Conservation (phyloP, 2,888 invertebrate species). For the Heliconius hortense region DNA sequence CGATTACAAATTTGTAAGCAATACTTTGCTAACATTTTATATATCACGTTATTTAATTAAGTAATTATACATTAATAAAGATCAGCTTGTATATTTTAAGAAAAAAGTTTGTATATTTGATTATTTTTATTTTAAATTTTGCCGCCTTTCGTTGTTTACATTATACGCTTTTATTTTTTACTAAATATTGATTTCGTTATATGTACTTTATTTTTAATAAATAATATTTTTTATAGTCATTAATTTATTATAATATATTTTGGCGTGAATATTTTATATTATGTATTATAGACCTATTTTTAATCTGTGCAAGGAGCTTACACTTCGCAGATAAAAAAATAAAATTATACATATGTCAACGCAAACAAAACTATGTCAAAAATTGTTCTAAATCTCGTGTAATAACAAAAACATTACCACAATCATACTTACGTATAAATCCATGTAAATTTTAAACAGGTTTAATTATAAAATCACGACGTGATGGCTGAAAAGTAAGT, state of each 20-base stretch:
- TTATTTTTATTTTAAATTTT: not conserved
- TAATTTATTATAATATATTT: not conserved
- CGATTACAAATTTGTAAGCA: not conserved
- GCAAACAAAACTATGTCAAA: conserved; percentile 80
- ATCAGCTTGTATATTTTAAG: not conserved
- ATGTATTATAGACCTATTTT: not conserved
- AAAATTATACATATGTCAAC: conserved; percentile 66
- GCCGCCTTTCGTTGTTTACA: not conserved
- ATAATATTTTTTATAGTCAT: too few species aligned
- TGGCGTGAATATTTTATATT: not conserved
- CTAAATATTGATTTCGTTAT: not conserved
- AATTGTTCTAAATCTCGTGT: conserved; percentile 76
- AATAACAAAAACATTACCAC: conserved; percentile 62
- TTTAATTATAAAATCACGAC: conserved; percentile 52
- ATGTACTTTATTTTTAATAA: too few species aligned
- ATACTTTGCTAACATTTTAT: not conserved
- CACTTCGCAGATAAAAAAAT: conserved; percentile 39
- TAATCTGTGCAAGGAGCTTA: not conserved
- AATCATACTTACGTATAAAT: conserved; percentile 63
- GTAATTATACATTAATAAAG: not conserved
- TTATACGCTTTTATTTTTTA: not conserved
- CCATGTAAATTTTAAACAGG: conserved; percentile 59
- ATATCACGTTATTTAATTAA: not conserved
- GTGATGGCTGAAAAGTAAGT: conserved; percentile 78
- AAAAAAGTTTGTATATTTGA: too few species aligned